These are phyloP conservation scores for Drosophila burlai DNA, from an alignment of 1,140 invertebrate genomes.

Conservation along the genomic window DNA sequence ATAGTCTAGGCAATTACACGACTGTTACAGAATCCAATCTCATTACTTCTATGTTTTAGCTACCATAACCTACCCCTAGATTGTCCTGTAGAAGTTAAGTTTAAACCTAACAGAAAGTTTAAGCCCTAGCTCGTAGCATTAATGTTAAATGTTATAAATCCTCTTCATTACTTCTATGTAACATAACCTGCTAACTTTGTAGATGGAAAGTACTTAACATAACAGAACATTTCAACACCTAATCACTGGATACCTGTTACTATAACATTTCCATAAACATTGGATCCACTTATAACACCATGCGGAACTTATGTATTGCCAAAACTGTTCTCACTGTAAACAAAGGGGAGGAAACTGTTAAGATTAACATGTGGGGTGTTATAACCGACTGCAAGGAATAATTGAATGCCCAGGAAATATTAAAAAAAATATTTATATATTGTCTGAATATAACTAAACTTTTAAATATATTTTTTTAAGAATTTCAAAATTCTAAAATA, in stretches of 20 bases:
- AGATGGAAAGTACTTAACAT: neutral
- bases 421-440: neutral
- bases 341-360: neutral
- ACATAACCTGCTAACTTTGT: neutral
- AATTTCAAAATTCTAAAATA: neutral
- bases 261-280: neutral
- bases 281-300: neutral
- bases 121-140: neutral
- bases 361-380: neutral
- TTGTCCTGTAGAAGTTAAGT: no score
- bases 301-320: neutral
- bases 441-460: no score
- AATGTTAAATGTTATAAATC: neutral
- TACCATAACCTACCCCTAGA: neutral
- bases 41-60: neutral
- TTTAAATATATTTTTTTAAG: neutral
- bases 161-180: no score
- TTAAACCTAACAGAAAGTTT: no score
- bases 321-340: slow-evolving; percentile 53
- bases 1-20: neutral
- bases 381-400: neutral
- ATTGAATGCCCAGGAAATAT: neutral
- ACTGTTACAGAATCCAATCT: neutral
- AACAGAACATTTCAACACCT: neutral
- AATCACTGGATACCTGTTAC: neutral